phyloP scores from a whole-genome alignment of 2,113 vertebrate genomes.

The Phainopepla nitens region DNA sequence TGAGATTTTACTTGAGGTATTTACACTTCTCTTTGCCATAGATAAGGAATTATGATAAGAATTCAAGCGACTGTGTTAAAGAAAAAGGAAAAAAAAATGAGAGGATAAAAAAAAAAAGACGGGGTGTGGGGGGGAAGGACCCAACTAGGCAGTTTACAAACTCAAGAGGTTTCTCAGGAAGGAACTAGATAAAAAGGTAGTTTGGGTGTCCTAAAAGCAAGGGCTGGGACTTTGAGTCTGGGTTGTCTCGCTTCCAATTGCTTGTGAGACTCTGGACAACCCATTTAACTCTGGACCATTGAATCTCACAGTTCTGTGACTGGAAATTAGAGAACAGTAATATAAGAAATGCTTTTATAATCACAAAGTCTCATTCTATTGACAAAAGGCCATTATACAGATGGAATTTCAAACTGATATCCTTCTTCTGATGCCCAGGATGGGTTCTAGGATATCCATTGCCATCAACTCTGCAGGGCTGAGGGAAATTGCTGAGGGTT shows the following conservation, averaged over 20 bases:
- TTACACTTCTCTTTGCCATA: background rate
- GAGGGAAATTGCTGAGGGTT: background rate
- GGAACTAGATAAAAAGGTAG: background rate
- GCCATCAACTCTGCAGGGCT: background rate
- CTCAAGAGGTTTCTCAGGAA: background rate
- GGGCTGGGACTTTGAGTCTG: background rate
- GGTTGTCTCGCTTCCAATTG: background rate
- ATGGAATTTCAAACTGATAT: background rate
- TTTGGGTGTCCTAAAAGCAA: background rate
- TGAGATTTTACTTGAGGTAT: slow-evolving; percentile 8
- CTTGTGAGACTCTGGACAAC: background rate
- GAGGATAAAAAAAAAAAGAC: too few relatives aligned
- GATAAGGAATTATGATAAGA: slow-evolving; percentile 35
- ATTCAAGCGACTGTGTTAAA: background rate
- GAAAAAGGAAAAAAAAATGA: background rate
- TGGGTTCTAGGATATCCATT: background rate
- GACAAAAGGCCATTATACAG: background rate
- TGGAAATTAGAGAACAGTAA: background rate
- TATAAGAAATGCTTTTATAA: background rate
- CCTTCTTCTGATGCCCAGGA: background rate
- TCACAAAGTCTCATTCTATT: background rate
- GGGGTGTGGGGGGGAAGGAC: background rate
- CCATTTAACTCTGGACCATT: background rate
- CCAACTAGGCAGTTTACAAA: background rate
- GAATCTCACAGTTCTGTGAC: background rate